Evolutionary conservation across 2,888 invertebrate genomes (phyloP), one percentile per base, ranked within the genome.

Genomic region (Lasioglossum lativentre): DNA sequence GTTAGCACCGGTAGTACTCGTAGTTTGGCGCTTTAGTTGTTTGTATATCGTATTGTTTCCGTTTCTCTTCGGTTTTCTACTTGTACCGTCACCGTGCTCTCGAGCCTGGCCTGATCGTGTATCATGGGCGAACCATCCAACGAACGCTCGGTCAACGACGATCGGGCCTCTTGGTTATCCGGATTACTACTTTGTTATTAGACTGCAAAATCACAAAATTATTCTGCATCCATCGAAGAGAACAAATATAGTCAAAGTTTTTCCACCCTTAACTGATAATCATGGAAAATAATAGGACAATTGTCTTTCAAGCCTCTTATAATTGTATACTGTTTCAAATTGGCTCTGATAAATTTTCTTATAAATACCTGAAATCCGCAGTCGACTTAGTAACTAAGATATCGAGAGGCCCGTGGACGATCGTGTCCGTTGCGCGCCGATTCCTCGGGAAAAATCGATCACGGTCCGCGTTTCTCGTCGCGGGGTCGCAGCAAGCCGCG

Each of bases 1-100:
- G 90, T 91, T 90, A 90, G 89, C 88, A 90, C 80, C 89, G 90
- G 82, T 90, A 92, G 91, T 88, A 92, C 90, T 93, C 91, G 91
- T 93, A 92, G 91, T 88, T 92, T 93, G 93, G 93, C 94, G 94
- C 94, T 94, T 94, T 94, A 93, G 92, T 94, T 93, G 93, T 95
- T 95, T 94, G 92, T 94, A 94, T 92, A 93, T 93, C 93, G 93
- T 93, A 93, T 93, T 93, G 93, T 94, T 93, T 94, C 78, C 72
- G 79, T 83, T 66, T 40, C 34, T 93, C 93, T 94, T 70, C 93
- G 73, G 59, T 81, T 94, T 86, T 86, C 79, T 87, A 92, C 40
- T 70, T 40, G 40, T 93, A 92, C 91, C 91, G 90, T 94, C 93
- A 92, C 91, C 91, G 88, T 91, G 91, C 89, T 56, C 56, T 56